phyloP scores from a whole-genome alignment of 2,888 invertebrate genomes.

The Leptopilina drosophilae region DNA sequence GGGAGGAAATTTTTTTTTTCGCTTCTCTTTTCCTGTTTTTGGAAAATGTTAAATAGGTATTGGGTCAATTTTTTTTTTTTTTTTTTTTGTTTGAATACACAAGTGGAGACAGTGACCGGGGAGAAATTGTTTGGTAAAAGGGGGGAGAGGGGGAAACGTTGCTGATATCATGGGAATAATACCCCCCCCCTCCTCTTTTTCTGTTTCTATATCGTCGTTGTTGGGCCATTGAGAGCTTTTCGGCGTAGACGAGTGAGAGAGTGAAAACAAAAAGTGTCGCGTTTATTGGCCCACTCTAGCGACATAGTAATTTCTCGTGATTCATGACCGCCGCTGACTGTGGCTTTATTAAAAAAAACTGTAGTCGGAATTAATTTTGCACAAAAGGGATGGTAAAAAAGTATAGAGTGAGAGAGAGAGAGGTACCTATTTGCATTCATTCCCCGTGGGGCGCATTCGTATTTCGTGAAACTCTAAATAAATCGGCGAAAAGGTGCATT shows the following conservation, averaged over 20 bases:
- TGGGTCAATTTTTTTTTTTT: neutral
- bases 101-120: neutral
- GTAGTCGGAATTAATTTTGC: conserved; percentile 54
- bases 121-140: conserved; percentile 11
- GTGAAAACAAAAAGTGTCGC: conserved; percentile 56
- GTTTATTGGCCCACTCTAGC: conserved; percentile 56
- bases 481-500: conserved; percentile 37
- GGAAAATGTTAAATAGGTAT: too few species aligned
- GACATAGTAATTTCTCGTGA: conserved; percentile 56
- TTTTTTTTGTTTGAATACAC: conserved; percentile 1
- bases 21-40: too few species aligned
- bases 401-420: neutral
- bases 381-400: conserved; percentile 43
- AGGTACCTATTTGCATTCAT: conserved; percentile 35
- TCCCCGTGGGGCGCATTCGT: conserved; percentile 37
- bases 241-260: conserved; percentile 48
- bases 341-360: conserved; percentile 50
- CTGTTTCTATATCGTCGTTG: conserved; percentile 43
- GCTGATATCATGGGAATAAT: conserved; percentile 34
- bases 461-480: conserved; percentile 31
- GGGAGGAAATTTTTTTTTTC: too few species aligned
- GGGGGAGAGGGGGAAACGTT: neutral
- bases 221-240: conserved; percentile 56
- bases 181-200: conserved; percentile 45
- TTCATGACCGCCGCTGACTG: conserved; percentile 53